Conservation (phyloP, 2,113 vertebrate species). For the Dolichotis patagonum region DNA sequence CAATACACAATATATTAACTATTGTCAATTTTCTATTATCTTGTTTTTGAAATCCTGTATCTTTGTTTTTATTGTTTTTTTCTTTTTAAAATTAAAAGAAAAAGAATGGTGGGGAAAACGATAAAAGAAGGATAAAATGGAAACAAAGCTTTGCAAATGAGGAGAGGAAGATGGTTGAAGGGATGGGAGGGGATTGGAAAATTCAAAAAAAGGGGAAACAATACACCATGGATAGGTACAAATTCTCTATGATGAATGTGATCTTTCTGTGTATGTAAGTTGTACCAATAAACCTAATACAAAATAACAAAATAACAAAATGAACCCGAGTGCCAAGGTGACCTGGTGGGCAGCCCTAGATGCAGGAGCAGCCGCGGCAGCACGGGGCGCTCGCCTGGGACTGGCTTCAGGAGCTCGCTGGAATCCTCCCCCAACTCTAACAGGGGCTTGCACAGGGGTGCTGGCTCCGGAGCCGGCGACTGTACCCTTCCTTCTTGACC, state of each 20-base stretch:
- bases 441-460: background rate
- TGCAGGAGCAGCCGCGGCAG: background rate
- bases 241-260: background rate
- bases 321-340: background rate
- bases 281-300: background rate
- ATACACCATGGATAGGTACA: background rate
- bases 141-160: background rate
- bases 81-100: too few species aligned
- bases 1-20: too few species aligned
- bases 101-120: too few species aligned
- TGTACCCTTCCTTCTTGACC: background rate
- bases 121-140: background rate
- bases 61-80: too few species aligned
- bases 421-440: background rate
- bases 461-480: too few species aligned
- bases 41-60: too few species aligned
- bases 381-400: background rate
- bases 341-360: background rate
- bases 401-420: background rate
- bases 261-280: background rate
- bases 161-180: background rate
- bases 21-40: too few species aligned
- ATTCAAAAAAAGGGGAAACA: too few species aligned
- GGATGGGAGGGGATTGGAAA: background rate
- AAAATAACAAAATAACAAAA: background rate